Base-by-base conservation (phyloP, 2,113 vertebrate species). In the Neomonachus schauinslandi region DNA sequence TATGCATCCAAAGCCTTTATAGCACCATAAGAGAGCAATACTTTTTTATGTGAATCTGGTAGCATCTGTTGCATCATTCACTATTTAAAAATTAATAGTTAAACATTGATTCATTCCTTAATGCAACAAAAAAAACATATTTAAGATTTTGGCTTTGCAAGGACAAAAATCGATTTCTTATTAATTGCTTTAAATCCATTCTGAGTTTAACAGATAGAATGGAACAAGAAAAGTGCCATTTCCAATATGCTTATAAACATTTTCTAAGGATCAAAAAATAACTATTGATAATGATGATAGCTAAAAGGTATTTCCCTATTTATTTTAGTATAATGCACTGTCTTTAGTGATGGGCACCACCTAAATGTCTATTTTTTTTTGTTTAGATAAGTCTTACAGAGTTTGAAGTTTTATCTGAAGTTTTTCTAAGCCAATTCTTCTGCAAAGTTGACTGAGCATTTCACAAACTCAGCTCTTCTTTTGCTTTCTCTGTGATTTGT, bases 141-240 rank as follows among this genome's bases (percentile, higher is more conserved):
- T 77, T 94, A 11, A 95, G 61, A 91, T 46, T 89, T 94, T 83
- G 51, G 24, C 16, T 97, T 97, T 96, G 8, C 57, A 76, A 90
- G 51, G 53, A 97, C 55, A 97, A 89, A 94, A 95, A 97, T 89
- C 65, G 93, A 31, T 95, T 88, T 12, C 51, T 86, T 96, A 86
- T 86, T 83, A 89, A 96, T 97, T 98, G 67, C 55, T 90, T 93
- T 91, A 84, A 98, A 97, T 94, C 59, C 67, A 97, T 95, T 93
- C 51, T 87, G 28, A 94, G 49, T 82, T 96, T 65, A 92, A 82
- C 22, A 91, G 83, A 97, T n/a, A 94, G 51, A 88, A 46, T 87
- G 15, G 39, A 71, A 89, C 67, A 93, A 89, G 69, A 63, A 94
- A 96, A 97, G 39, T 93, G 59, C 4, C 5, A 65, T 83, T 97